A percentile compares a stretch with the other conserved stretches of the same genome.
Conservation (phyloP, 2,888 invertebrate genomes). For the Anoplius nigerrimus region DNA sequence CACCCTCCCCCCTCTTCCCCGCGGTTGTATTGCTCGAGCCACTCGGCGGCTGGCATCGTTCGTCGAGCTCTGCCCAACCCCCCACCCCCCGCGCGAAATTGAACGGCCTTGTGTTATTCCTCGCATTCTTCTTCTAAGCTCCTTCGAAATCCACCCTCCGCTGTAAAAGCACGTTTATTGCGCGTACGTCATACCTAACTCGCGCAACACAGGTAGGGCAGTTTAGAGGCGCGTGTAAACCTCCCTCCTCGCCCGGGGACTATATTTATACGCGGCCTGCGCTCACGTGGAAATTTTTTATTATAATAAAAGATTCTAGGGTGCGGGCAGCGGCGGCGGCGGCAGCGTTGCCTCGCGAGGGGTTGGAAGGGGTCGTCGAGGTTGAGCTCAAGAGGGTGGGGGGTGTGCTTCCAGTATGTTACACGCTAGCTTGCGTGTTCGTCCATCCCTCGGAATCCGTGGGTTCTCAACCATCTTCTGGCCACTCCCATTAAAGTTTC, state of each 20-base stretch:
- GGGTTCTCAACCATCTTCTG: constrained; percentile 65
- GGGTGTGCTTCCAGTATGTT: constrained; percentile 51
- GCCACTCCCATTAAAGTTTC: background rate
- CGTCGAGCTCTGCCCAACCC: no score
- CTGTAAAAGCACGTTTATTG: constrained; percentile 36
- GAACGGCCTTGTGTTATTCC: no score
- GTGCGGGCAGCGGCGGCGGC: constrained; percentile 58
- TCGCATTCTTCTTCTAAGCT: background rate
- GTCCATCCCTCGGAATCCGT: constrained; percentile 68
- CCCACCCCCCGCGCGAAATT: no score
- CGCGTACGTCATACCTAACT: constrained; percentile 39
- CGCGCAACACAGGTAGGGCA: constrained; percentile 42
- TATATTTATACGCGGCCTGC: constrained; percentile 58
- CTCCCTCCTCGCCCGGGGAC: constrained; percentile 25
- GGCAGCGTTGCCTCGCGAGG: constrained; percentile 59
- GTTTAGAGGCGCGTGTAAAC: no score
- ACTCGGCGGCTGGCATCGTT: no score
- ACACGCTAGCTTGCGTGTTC: constrained; percentile 73
- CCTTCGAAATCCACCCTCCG: background rate
- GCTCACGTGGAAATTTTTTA: constrained; percentile 63
- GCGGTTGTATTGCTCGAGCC: no score
- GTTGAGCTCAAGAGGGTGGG: constrained; percentile 38
- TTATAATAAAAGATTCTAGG: constrained; percentile 66
- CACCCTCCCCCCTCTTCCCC: no score
- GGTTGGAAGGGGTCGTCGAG: constrained; percentile 47